Base-by-base conservation (phyloP, 2,888 invertebrate genomes). In the Cheiracanthium punctorium region DNA sequence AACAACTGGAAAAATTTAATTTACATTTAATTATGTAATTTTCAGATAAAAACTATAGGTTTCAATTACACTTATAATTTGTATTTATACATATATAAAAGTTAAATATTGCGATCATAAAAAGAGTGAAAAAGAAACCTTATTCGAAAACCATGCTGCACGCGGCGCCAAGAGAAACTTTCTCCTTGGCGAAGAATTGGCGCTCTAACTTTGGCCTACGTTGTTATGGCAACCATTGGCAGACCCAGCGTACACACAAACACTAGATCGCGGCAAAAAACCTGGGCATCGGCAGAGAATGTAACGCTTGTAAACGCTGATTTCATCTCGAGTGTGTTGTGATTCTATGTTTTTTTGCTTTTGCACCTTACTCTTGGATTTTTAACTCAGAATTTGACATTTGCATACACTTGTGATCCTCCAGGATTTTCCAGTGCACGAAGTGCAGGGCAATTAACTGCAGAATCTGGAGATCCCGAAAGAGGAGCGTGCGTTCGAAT, bases 141-240 rank as follows among this genome's bases (percentile, higher is more conserved):
- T n/a, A n/a, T n/a, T n/a, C n/a, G n/a, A n/a, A n/a, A n/a, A n/a
- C n/a, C n/a, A n/a, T n/a, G n/a, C n/a, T n/a, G n/a, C n/a, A n/a
- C n/a, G n/a, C n/a, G n/a, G n/a, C n/a, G n/a, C n/a, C n/a, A n/a
- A 24, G 58, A 20, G 58, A 24, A 28, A 69, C 17, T 20, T 33
- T 20, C 33, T 2, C 24, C 64, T 82, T 82, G 82, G 82, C 82
- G 75, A 43, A 41, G 7, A 7, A 24, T 43, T 71, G 76, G 71
- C 72, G 20, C 12, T 20, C 12, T 24, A 71, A 69, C 64, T 29
- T 75, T 82, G 82, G 82, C 82, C 24, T 75, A 28, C 70, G 82
- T 82, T 82, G 82, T 82, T 82, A 82, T 82, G 75, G 82, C 64
- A 82, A 82, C 82, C 82, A 75, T 76, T 52, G 43, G 76, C 58